A percentile compares a stretch with the other conserved stretches of the same genome.
Conservation (phyloP, 2,113 vertebrate species). For the Sander vitreus region DNA sequence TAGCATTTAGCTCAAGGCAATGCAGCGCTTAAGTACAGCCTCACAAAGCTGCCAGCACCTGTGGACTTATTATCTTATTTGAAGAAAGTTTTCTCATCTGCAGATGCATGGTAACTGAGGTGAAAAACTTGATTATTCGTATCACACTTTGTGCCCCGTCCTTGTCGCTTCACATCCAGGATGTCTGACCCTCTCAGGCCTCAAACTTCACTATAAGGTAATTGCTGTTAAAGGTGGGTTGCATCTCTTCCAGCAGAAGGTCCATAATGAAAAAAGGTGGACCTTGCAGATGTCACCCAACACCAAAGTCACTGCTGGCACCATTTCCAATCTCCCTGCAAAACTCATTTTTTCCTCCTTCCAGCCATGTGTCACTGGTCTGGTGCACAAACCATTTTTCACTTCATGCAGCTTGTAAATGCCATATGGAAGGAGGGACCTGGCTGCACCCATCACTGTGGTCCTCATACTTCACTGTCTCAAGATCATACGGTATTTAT, state of each 20-base stretch:
- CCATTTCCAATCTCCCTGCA: slow-evolving; percentile 25
- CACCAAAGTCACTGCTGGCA: slow-evolving; percentile 39
- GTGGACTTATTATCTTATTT: background rate
- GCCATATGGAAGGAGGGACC: slow-evolving; percentile 56
- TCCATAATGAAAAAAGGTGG: slow-evolving; percentile 24
- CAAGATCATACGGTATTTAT: slow-evolving; percentile 54
- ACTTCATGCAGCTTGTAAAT: slow-evolving; percentile 60
- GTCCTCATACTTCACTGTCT: slow-evolving; percentile 49
- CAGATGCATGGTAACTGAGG: background rate
- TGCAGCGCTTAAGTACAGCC: background rate
- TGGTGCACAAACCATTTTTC: slow-evolving; percentile 45
- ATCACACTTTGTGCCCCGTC: slow-evolving; percentile 14
- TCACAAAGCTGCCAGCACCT: background rate
- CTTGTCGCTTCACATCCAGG: slow-evolving; percentile 42
- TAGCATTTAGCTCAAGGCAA: background rate
- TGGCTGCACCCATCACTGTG: slow-evolving; percentile 43
- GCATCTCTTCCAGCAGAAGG: slow-evolving; percentile 16
- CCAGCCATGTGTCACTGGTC: slow-evolving; percentile 26
- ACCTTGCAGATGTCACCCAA: slow-evolving; percentile 36
- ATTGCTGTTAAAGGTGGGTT: slow-evolving; percentile 68
- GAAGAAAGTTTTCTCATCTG: background rate
- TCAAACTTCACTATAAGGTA: slow-evolving; percentile 27
- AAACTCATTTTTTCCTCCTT: slow-evolving; percentile 54
- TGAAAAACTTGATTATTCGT: slow-evolving; percentile 37
- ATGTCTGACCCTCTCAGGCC: slow-evolving; percentile 8